Base-by-base conservation (phyloP, 1,140 invertebrate species). In the Dendroctonus ponderosae region DNA sequence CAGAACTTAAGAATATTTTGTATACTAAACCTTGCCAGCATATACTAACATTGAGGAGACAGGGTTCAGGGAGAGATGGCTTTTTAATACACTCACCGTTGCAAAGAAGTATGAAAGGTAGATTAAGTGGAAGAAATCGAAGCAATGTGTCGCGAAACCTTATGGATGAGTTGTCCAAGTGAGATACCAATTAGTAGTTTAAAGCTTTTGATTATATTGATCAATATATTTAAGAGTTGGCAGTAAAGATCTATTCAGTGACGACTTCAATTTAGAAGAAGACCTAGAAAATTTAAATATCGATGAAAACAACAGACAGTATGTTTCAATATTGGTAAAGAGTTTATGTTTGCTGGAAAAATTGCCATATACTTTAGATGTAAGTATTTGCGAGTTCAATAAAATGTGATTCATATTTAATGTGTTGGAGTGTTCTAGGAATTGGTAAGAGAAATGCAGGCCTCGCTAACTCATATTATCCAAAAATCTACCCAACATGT, bases 271-370 rank as follows among this genome's bases (percentile, higher is more conserved):
- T 62, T 78, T 86, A 26, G 80, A 82, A 37, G 89, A 91, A 74
- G 86, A 90, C 74, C 80, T 86, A 48, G 83, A 85, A 72, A 75
- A 80, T 26, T 70, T 77, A 14, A 86, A 90, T 77, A 86, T 87
- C 5, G 88, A 91, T 73, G 83, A 86, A 60, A 86, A 90, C 77
- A 82, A 85, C 42, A 84, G 83, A 70, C 83, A 90, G 72, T 91
- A 91, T 73, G 85, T 94, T 71, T 86, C 89, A 71, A 89, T 94
- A 71, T 83, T 94, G 39, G 86, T 95, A 5, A 92, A 95, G 78
- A 94, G 93, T 68, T 83, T 96, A 40, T 90, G 87, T n/a, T 84
- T 92, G 51, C 80, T 97, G 48, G 87, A 90, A 59, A 93, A 91
- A 78, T 81, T 96, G 68, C 89, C 91, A 39, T 92, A 93, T 75